Evolutionary conservation across 2,797 vertebrate genomes (phyloP).

Genomic region (Sebastes iracundus): DNA sequence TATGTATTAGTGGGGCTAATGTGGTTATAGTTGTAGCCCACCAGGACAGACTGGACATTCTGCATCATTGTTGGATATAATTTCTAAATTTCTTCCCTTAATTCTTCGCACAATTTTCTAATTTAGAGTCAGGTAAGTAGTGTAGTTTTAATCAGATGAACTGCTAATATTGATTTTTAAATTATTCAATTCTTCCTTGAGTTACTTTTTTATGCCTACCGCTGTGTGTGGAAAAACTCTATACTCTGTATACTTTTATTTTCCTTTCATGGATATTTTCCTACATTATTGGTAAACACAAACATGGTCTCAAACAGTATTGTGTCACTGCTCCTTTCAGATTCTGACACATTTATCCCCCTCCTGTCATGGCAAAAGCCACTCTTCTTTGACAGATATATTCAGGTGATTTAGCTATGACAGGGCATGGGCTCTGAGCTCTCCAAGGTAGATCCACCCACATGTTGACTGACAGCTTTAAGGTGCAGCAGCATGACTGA

Average conservation of each 20-base stretch:
- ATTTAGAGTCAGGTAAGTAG: background rate
- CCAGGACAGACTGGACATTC: background rate
- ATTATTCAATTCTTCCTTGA: background rate
- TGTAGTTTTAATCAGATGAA: background rate
- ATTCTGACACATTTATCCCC: background rate
- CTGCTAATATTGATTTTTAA: background rate
- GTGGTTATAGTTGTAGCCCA: background rate
- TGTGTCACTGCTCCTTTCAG: background rate
- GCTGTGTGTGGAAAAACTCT: background rate
- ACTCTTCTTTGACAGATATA: background rate
- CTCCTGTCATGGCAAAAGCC: background rate
- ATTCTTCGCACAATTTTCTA: background rate
- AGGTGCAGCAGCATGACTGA: background rate
- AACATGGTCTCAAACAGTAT: background rate
- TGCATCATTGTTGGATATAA: background rate
- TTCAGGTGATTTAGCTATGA: background rate
- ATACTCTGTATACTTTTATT: background rate
- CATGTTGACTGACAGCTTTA: conserved; percentile 1
- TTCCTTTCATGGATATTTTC: background rate
- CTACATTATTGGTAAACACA: background rate
- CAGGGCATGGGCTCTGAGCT: background rate
- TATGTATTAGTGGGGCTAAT: background rate
- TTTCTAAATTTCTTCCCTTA: background rate
- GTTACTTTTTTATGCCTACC: background rate
- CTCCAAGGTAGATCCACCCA: background rate